Conservation (phyloP, 2,797 vertebrate genomes). For the Sebastes jordani region DNA sequence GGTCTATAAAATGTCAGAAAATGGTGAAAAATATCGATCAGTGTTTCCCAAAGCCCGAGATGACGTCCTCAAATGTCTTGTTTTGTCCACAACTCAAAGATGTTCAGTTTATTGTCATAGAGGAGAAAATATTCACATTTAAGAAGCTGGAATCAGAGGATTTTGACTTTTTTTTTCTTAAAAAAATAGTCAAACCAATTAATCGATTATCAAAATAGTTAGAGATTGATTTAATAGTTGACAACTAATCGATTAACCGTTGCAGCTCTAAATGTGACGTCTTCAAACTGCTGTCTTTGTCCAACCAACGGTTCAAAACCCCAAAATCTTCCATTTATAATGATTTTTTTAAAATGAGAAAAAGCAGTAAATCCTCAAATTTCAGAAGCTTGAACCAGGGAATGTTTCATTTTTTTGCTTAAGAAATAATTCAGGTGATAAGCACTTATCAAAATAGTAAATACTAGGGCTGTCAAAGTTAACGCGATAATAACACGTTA, state of each 20-base stretch:
- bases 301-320: too few relatives aligned
- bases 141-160: not conserved
- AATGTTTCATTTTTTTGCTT: not conserved
- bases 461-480: not conserved
- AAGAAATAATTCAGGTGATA: not conserved
- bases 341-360: not conserved
- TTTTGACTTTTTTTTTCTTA: not conserved
- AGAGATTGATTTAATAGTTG: too few relatives aligned
- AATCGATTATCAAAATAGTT: not conserved
- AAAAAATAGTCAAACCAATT: not conserved
- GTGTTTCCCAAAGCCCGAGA: not conserved
- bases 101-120: too few relatives aligned
- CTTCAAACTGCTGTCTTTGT: not conserved
- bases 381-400: not conserved
- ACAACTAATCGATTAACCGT: not conserved
- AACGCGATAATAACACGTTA: too few relatives aligned
- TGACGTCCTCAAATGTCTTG: not conserved
- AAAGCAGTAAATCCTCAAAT: not conserved
- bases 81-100: too few relatives aligned
- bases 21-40: not conserved
- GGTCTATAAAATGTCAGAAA: not conserved
- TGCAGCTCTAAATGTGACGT: not conserved
- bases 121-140: too few relatives aligned
- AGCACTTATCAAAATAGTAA: not conserved
- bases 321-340: not conserved